Percentiles rank a stretch among this genome's conserved stretches.
Conservation (phyloP, 2,888 invertebrate species). For the Eurytoma californica region DNA sequence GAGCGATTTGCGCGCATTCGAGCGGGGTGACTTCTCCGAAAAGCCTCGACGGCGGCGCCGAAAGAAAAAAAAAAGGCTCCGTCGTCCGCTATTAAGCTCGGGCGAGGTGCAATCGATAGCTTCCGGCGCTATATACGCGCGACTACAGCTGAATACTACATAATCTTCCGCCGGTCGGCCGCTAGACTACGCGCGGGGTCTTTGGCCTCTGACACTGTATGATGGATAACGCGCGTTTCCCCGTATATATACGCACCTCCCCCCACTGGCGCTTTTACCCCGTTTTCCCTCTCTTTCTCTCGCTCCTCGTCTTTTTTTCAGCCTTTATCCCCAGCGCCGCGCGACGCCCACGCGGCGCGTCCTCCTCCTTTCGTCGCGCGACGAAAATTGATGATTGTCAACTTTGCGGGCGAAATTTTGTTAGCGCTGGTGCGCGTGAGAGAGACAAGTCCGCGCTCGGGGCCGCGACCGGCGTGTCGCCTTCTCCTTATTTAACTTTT, state of each 20-base stretch:
- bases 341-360: no score
- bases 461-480: background rate
- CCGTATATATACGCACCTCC: no score
- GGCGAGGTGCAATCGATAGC: slow-evolving; percentile 37
- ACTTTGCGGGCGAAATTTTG: no score
- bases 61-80: slow-evolving; percentile 33
- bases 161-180: slow-evolving; percentile 37
- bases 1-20: background rate
- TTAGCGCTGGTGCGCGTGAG: no score
- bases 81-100: slow-evolving; percentile 21
- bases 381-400: no score
- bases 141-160: slow-evolving; percentile 22
- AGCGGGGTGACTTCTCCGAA: no score
- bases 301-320: background rate
- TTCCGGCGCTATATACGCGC: slow-evolving; percentile 3
- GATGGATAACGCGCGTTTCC: slow-evolving; percentile 7
- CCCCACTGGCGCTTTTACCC: background rate
- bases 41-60: no score
- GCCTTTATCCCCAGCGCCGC: no score
- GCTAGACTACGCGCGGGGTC: slow-evolving; percentile 32
- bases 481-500: background rate
- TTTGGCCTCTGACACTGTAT: slow-evolving; percentile 40
- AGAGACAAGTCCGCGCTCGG: no score
- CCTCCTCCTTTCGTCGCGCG: no score
- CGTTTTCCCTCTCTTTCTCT: background rate